These are phyloP conservation scores for Coregonus sp. DNA, from an alignment of 2,797 vertebrate species.

Conservation along the genomic window DNA sequence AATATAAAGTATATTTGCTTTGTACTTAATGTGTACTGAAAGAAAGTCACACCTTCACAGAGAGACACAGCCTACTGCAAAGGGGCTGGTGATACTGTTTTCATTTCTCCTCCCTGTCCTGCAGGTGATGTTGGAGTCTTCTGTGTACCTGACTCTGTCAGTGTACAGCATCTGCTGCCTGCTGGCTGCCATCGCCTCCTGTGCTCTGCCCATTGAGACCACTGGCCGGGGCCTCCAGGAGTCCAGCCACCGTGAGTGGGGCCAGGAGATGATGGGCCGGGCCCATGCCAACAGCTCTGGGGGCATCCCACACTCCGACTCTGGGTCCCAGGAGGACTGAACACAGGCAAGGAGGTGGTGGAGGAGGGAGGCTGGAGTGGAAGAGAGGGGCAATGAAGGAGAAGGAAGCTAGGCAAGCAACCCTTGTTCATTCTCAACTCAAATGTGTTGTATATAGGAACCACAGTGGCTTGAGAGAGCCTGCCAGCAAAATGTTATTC, in stretches of 20 bases:
- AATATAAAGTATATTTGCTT: not conserved
- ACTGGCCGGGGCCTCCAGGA: constrained; percentile 95
- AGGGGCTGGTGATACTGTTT: not conserved
- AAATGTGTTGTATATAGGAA: constrained; percentile 55
- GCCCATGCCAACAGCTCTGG: constrained; percentile 71
- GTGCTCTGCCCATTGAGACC: constrained; percentile 95
- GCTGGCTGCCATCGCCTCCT: constrained; percentile 90
- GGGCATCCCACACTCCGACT: constrained; percentile 79
- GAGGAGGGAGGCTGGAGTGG: constrained; percentile 23
- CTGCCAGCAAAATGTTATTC: constrained; percentile 48
- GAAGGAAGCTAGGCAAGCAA: constrained; percentile 18
- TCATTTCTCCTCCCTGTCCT: constrained; percentile 2
- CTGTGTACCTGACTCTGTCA: constrained; percentile 90
- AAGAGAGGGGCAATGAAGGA: constrained; percentile 54
- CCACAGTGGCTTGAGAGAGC: constrained; percentile 42
- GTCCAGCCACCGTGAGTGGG: constrained; percentile 94
- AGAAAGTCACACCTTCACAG: not conserved
- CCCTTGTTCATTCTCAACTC: constrained; percentile 41
- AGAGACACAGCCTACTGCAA: not conserved
- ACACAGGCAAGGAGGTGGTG: not conserved
- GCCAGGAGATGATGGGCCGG: constrained; percentile 96
- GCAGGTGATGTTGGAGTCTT: constrained; percentile 98
- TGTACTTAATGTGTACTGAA: not conserved
- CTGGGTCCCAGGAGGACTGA: constrained; percentile 88
- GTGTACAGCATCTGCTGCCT: constrained; percentile 97